These are phyloP conservation scores for Conger conger DNA, from an alignment of 2,113 vertebrate genomes.

Conservation along the genomic window DNA sequence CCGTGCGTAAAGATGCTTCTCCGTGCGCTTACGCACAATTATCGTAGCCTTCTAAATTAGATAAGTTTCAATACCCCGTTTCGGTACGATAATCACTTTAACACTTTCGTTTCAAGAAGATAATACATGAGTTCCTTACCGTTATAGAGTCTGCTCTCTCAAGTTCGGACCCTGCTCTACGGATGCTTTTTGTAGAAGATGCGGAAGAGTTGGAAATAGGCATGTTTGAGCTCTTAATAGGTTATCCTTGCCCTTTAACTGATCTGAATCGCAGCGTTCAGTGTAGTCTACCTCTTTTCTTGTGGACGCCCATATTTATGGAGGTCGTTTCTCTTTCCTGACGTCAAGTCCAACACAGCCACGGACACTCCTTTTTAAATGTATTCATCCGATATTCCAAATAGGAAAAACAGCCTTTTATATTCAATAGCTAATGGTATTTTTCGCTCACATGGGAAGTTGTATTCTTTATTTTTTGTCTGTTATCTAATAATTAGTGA, in stretches of 20 bases:
- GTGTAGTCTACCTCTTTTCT: slow-evolving; percentile 47
- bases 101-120: not conserved
- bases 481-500: not conserved
- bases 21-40: not conserved
- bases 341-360: slow-evolving; percentile 79
- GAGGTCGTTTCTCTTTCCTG: slow-evolving; percentile 73
- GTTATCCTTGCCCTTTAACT: slow-evolving; percentile 14
- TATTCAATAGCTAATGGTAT: too few species aligned
- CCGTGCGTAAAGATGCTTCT: slow-evolving; percentile 42
- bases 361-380: slow-evolving; percentile 66
- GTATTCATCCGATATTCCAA: slow-evolving; percentile 65
- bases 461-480: not conserved
- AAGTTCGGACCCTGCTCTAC: slow-evolving; percentile 89
- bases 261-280: slow-evolving; percentile 21
- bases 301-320: slow-evolving; percentile 73
- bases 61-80: not conserved
- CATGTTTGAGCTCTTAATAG: slow-evolving; percentile 62
- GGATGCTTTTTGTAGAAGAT: slow-evolving; percentile 85
- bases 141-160: slow-evolving; percentile 91
- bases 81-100: not conserved
- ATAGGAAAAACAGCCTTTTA: too few species aligned
- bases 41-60: not conserved
- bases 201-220: slow-evolving; percentile 81
- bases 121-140: slow-evolving; percentile 71
- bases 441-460: too few species aligned